Conservation (phyloP, 2,888 invertebrate species). For the Ormyrus thymus region DNA sequence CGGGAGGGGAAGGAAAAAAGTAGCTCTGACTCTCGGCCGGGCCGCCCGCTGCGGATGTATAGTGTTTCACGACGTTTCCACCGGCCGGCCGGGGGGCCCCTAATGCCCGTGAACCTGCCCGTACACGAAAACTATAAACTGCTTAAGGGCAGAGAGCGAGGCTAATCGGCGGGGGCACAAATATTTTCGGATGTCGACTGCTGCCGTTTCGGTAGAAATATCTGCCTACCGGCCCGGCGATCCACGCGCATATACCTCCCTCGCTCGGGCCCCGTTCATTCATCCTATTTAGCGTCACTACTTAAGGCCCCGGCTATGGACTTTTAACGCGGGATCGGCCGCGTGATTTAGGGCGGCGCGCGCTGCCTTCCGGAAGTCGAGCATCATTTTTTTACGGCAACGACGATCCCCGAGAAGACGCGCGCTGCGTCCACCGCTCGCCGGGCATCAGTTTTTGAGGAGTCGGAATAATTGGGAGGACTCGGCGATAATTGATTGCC, state of each 20-base stretch:
- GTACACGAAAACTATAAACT: constrained; percentile 19
- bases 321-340: neutral
- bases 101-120: neutral
- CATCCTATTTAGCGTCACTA: neutral
- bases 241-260: neutral
- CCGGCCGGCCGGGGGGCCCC: neutral
- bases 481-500: too few relatives aligned
- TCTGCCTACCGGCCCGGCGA: neutral
- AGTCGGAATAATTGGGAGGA: too few relatives aligned
- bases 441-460: too few relatives aligned
- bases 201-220: neutral
- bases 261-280: neutral
- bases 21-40: neutral
- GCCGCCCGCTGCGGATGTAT: constrained; percentile 1
- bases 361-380: neutral
- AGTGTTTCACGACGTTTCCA: constrained; percentile 30
- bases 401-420: too few relatives aligned
- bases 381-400: neutral
- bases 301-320: too few relatives aligned
- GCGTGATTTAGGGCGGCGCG: constrained; percentile 2
- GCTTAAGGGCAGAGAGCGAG: constrained; percentile 29
- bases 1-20: neutral
- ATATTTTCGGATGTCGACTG: constrained; percentile 41
- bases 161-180: constrained; percentile 54
- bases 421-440: too few relatives aligned